A percentile compares a stretch with the other conserved stretches of the same genome.
Evolutionary conservation across 1,140 invertebrate genomes (phyloP).

Genomic region (Helicoverpa armigera): DNA sequence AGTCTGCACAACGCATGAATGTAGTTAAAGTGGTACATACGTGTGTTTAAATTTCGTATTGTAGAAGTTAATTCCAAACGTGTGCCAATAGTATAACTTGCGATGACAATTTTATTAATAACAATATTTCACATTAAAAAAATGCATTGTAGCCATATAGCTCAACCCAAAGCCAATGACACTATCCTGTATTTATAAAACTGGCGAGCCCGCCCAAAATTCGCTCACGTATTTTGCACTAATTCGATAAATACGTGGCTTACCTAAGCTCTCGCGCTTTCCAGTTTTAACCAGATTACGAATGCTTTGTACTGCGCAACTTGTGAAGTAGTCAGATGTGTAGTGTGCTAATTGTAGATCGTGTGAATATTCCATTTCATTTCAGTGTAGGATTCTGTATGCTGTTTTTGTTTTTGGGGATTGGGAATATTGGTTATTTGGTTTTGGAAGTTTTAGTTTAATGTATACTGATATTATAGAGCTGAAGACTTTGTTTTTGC

Average conservation of each 20-base stretch:
- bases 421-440: neutral
- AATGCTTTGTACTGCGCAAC: constrained; percentile 40
- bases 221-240: constrained; percentile 33
- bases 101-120: too few species aligned
- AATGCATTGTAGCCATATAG: too few species aligned
- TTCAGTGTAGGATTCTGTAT: neutral
- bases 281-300: constrained; percentile 51
- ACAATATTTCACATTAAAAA: too few species aligned
- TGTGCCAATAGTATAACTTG: too few species aligned
- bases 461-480: too few species aligned
- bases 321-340: neutral
- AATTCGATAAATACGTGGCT: constrained; percentile 49
- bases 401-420: neutral
- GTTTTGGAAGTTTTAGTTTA: too few species aligned
- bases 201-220: neutral
- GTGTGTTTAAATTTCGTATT: too few species aligned
- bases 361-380: constrained; percentile 16
- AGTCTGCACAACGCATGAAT: too few species aligned
- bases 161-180: too few species aligned
- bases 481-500: neutral
- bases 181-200: neutral
- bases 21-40: too few species aligned
- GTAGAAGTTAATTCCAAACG: too few species aligned
- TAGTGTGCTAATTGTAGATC: constrained; percentile 12
- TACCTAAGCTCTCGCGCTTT: constrained; percentile 37